These are phyloP conservation scores for Alethe castanea DNA, from an alignment of 2,113 vertebrate genomes.

Conservation along the genomic window DNA sequence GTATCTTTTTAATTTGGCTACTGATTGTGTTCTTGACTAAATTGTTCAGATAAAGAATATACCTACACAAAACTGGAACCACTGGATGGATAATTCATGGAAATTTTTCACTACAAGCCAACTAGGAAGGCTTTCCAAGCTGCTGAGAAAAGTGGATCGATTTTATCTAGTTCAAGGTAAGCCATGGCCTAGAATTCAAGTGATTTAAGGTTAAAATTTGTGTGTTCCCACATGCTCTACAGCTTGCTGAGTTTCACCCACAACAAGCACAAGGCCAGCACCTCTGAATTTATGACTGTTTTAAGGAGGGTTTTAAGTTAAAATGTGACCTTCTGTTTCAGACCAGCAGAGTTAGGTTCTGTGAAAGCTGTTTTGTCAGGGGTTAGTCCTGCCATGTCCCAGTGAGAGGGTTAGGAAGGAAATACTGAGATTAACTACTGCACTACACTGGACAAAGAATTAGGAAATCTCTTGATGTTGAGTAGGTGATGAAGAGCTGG, in stretches of 20 bases:
- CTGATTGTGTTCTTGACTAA: not conserved
- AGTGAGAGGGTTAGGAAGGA: not conserved
- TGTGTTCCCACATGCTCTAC: not conserved
- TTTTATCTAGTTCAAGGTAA: not conserved
- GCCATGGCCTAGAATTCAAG: not conserved
- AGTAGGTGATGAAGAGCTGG: not conserved
- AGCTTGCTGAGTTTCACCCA: not conserved
- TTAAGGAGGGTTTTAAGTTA: not conserved
- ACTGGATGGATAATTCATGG: not conserved
- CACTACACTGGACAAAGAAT: not conserved
- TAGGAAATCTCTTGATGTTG: not conserved
- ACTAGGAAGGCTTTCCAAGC: not conserved
- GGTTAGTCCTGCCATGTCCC: not conserved
- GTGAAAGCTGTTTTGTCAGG: not conserved
- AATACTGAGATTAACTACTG: not conserved
- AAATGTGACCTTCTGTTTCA: not conserved
- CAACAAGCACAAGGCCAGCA: not conserved
- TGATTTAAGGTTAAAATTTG: not conserved
- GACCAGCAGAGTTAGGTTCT: not conserved
- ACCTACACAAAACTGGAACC: not conserved
- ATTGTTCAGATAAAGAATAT: not conserved
- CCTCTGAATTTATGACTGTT: not conserved
- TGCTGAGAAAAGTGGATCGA: not conserved
- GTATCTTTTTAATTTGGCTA: not conserved
- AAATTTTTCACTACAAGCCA: not conserved